Percentiles rank a stretch among this genome's conserved stretches.
These are phyloP conservation scores for Drosophila ezoana DNA, from an alignment of 2,888 invertebrate species.

Conservation along the genomic window DNA sequence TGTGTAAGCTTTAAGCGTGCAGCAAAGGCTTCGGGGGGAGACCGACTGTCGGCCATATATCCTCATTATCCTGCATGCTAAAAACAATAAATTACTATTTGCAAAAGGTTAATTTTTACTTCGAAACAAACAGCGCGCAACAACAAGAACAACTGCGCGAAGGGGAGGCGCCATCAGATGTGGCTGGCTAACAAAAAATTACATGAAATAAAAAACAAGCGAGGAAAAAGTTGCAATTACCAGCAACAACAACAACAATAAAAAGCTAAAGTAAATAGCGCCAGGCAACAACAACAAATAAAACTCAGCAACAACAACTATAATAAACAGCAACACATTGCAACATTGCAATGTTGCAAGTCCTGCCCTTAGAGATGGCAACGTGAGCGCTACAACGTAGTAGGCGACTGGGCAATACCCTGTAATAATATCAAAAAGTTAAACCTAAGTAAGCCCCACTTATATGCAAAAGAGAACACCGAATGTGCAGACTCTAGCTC, in stretches of 20 bases:
- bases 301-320: constrained; percentile 16
- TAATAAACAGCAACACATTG: constrained; percentile 63
- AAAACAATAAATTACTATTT: constrained; percentile 81
- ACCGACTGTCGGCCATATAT: constrained; percentile 54
- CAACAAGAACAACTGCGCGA: constrained; percentile 4
- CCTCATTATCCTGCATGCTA: constrained; percentile 76
- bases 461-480: too few species aligned
- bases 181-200: constrained; percentile 58
- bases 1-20: constrained; percentile 54
- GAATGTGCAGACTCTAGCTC: too few species aligned
- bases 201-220: constrained; percentile 49
- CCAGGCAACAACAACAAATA: constrained; percentile 27
- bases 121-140: constrained; percentile 43
- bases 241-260: constrained; percentile 48
- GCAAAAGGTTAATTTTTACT: constrained; percentile 80
- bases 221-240: constrained; percentile 68
- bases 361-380: constrained; percentile 51
- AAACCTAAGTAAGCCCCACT: too few species aligned
- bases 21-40: not conserved
- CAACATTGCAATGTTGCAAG: constrained; percentile 55
- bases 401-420: not conserved
- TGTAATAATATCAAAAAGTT: too few species aligned
- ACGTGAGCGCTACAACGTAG: constrained; percentile 19
- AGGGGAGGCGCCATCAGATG: constrained; percentile 50
- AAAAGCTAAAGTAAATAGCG: constrained; percentile 60